Conservation (phyloP, 2,888 invertebrate species). For the Aleiodes testaceus region DNA sequence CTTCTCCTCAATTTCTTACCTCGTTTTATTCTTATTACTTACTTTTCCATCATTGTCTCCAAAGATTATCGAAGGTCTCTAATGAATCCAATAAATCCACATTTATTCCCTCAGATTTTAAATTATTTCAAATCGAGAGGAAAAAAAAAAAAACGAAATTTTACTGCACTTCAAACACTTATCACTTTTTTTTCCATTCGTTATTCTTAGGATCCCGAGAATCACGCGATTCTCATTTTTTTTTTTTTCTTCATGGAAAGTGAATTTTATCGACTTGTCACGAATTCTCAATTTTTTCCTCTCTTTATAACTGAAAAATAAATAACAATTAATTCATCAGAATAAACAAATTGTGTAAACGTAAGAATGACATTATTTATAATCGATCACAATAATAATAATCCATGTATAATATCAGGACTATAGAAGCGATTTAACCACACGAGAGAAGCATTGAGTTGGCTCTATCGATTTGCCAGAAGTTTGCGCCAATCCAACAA, state of each 20-base stretch:
- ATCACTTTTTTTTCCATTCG: too few species aligned
- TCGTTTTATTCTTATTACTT: constrained; percentile 34
- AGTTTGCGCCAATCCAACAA: constrained; percentile 7
- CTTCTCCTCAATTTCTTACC: constrained; percentile 38
- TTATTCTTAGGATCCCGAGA: constrained; percentile 28
- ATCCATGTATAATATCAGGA: background rate
- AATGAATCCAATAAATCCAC: too few species aligned
- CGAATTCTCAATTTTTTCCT: background rate
- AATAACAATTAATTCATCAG: too few species aligned
- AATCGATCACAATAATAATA: background rate
- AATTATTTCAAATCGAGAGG: too few species aligned
- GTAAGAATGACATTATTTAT: background rate
- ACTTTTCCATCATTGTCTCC: constrained; percentile 34
- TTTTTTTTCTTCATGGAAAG: background rate
- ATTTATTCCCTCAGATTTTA: too few species aligned
- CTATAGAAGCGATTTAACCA: background rate
- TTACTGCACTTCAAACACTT: too few species aligned
- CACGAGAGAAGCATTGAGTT: background rate
- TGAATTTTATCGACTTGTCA: constrained; percentile 5
- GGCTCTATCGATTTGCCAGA: background rate
- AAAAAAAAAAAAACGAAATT: too few species aligned
- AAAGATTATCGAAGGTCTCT: too few species aligned
- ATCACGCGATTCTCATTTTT: constrained; percentile 25
- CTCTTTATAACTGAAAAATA: background rate
- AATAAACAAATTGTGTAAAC: too few species aligned